Conservation (phyloP, 2,888 invertebrate genomes). For the Candidula unifasciata region DNA sequence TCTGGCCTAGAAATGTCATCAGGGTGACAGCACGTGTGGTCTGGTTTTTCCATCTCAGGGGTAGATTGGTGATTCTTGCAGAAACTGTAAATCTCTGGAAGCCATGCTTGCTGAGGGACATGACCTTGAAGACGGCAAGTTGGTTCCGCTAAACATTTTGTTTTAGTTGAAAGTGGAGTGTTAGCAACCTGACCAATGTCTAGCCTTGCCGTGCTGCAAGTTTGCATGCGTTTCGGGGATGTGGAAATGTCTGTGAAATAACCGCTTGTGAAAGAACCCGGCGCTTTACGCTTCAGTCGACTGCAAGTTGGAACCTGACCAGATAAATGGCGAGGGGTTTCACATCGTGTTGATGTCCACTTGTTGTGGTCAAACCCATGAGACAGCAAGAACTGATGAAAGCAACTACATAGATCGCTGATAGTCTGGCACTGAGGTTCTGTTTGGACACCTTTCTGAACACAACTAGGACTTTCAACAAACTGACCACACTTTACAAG, state of each 20-base stretch:
- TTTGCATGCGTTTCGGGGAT: background rate
- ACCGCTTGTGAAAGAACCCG: conserved; percentile 27
- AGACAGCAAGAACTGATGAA: background rate
- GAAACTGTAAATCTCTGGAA: background rate
- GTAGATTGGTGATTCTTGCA: background rate
- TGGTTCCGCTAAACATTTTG: background rate
- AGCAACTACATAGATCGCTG: too few relatives aligned
- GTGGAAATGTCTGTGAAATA: conserved; percentile 35
- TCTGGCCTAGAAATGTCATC: background rate
- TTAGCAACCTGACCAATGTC: background rate
- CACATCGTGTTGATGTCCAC: conserved; percentile 1
- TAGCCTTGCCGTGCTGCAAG: background rate
- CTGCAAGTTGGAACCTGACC: background rate
- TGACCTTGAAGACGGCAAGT: background rate
- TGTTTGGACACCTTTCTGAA: too few relatives aligned
- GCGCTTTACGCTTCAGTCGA: conserved; percentile 20
- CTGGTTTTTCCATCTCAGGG: background rate
- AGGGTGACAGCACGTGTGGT: background rate
- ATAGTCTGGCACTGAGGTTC: too few relatives aligned
- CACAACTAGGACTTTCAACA: background rate
- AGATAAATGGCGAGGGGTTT: background rate
- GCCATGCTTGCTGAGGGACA: background rate
- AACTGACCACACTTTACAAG: background rate
- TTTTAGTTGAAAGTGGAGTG: background rate
- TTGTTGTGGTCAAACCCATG: conserved; percentile 20